Evolutionary conservation across 2,888 invertebrate species (phyloP), one percentile per base, ranked within the genome.

Genomic region (Monochamus alternatus): DNA sequence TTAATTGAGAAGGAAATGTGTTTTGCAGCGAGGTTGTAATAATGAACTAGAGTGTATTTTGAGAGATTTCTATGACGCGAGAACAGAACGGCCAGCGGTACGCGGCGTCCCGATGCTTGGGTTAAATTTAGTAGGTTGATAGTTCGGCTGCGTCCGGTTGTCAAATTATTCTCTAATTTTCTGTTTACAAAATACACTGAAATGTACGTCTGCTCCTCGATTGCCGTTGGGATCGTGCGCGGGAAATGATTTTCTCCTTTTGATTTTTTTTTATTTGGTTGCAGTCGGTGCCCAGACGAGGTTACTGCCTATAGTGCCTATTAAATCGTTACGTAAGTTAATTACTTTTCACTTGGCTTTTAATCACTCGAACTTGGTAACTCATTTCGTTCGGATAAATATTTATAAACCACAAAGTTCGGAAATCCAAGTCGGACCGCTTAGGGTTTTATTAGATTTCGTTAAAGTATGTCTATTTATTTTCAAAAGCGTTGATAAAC

Each of bases 61-160:
- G 71, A 80, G 82, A 79, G 78, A 44, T 78, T 73, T 74, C 65
- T 55, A 60, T 69, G 79, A 79, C 77, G 80, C 78, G 71, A 71
- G 74, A 78, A 73, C 74, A 73, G 79, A 81, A 75, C 78, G 81
- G 77, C 58, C 74, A 63, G 63, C 71, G 71, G 32, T 60, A 14
- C 70, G 58, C 69, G 60, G 75, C 82, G 81, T 81, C 83, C 80
- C 83, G 84, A 83, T 84, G 85, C 84, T 79, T 78, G 82, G 83
- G 86, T 86, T 87, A 87, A 87, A 83, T 84, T 87, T 87, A 87
- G 86, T 85, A 82, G 80, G 81, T 81, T 78, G 74, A 77, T 83
- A 83, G 86, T 85, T 87, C 86, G 87, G 86, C 84, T 86, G 82
- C 86, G 86, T 86, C 86, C 87, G 87, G 85, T 86, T 86, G 86